Evolutionary conservation across 2,797 vertebrate genomes (phyloP).

Genomic region (Tachyglossus aculeatus): DNA sequence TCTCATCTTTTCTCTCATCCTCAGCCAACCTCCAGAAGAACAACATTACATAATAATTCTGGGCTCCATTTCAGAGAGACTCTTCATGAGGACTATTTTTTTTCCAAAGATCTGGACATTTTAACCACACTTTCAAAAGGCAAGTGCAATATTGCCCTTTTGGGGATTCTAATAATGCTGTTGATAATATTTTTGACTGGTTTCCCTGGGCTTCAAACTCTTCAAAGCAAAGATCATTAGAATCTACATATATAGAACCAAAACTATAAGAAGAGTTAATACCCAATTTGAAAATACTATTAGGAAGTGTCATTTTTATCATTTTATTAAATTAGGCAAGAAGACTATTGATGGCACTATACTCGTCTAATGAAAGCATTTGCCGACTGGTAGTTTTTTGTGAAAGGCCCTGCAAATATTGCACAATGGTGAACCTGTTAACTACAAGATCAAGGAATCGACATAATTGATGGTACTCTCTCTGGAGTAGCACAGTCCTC

Average conservation of each 20-base stretch:
- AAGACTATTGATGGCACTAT: too few relatives aligned
- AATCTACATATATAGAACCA: too few relatives aligned
- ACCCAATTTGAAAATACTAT: too few relatives aligned
- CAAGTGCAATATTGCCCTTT: neutral
- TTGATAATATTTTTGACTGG: neutral
- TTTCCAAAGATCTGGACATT: neutral
- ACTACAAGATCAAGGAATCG: too few relatives aligned
- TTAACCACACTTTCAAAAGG: neutral
- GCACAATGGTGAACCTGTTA: too few relatives aligned
- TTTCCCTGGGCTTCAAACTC: neutral
- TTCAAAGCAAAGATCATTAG: neutral
- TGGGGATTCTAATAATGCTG: neutral
- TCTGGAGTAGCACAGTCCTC: too few relatives aligned
- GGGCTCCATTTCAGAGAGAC: neutral
- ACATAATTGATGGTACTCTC: too few relatives aligned
- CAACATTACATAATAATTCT: neutral
- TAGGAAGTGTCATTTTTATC: too few relatives aligned
- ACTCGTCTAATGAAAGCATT: too few relatives aligned
- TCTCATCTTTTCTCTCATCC: neutral
- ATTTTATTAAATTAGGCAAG: too few relatives aligned
- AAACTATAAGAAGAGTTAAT: neutral
- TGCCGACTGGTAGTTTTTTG: too few relatives aligned
- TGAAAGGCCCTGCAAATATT: too few relatives aligned
- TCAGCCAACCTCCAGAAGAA: neutral
- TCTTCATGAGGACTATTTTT: neutral